Evolutionary conservation across 1,140 invertebrate species (phyloP).

Genomic region (Drosophila funebris): DNA sequence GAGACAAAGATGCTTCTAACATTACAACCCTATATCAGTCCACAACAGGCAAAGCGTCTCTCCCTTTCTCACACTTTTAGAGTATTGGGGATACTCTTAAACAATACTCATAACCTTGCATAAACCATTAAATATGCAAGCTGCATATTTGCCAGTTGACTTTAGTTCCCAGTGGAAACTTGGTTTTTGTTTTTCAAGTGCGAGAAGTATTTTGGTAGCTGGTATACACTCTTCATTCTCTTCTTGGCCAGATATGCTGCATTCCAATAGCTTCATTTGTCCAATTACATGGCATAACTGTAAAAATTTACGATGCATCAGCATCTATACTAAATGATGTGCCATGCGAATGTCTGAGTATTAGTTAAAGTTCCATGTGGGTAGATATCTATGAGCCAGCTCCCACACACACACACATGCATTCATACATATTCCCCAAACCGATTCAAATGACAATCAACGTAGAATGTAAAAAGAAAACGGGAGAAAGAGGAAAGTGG

Average conservation of each 20-base stretch:
- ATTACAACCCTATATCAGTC: too few species aligned
- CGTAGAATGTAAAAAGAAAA: background rate
- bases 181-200: conserved; percentile 22
- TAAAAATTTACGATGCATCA: conserved; percentile 61
- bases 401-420: background rate
- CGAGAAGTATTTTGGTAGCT: background rate
- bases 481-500: conserved; percentile 1
- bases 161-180: conserved; percentile 1
- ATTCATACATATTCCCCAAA: conserved; percentile 38
- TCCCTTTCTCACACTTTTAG: background rate
- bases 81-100: background rate
- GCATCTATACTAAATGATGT: conserved; percentile 58
- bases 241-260: background rate
- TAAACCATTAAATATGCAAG: conserved; percentile 37
- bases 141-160: conserved; percentile 17
- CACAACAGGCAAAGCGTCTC: background rate
- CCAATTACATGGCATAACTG: conserved; percentile 73
- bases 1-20: too few species aligned
- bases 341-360: conserved; percentile 46
- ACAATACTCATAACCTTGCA: conserved; percentile 8
- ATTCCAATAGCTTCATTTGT: conserved; percentile 62
- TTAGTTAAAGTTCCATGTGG: conserved; percentile 25
- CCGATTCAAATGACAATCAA: conserved; percentile 56
- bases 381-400: background rate
- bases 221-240: background rate